Percentiles rank a stretch among this genome's conserved stretches.
phyloP scores from a whole-genome alignment of 2,113 vertebrate species.

The Ascaphus truei region DNA sequence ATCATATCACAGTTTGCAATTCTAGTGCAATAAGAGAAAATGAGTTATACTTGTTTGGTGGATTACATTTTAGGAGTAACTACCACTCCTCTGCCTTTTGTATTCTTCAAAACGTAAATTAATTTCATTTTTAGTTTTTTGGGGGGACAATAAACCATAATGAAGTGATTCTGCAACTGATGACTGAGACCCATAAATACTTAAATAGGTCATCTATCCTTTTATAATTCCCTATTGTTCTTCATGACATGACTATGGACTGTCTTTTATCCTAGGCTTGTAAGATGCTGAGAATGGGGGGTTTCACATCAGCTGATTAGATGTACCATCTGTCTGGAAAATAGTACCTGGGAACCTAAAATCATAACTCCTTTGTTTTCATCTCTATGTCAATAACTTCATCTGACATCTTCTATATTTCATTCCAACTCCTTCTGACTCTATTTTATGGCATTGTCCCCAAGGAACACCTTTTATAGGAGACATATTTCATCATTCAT shows the following conservation, averaged over 20 bases:
- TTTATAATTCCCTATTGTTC: background rate
- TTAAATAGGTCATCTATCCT: background rate
- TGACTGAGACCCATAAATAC: too few relatives aligned
- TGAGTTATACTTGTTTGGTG: too few relatives aligned
- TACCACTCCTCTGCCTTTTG: too few relatives aligned
- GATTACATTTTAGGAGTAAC: too few relatives aligned
- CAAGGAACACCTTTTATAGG: constrained; percentile 31
- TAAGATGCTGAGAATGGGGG: background rate
- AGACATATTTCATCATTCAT: constrained; percentile 25
- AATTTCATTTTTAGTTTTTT: too few relatives aligned
- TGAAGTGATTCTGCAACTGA: too few relatives aligned
- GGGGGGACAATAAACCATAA: too few relatives aligned
- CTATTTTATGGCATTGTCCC: constrained; percentile 26
- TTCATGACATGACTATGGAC: background rate
- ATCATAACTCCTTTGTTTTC: constrained; percentile 15
- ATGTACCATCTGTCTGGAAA: constrained; percentile 25
- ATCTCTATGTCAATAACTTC: constrained; percentile 34
- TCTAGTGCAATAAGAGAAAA: too few relatives aligned
- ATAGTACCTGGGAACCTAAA: constrained; percentile 1
- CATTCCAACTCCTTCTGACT: constrained; percentile 9
- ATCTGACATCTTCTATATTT: constrained; percentile 28
- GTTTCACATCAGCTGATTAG: background rate
- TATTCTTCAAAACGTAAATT: too few relatives aligned
- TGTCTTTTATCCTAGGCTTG: background rate
- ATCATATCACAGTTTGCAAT: too few relatives aligned